Evolutionary conservation across 2,797 vertebrate species (phyloP), one percentile per base, ranked within the genome.

Genomic region (Poecilia wingei): DNA sequence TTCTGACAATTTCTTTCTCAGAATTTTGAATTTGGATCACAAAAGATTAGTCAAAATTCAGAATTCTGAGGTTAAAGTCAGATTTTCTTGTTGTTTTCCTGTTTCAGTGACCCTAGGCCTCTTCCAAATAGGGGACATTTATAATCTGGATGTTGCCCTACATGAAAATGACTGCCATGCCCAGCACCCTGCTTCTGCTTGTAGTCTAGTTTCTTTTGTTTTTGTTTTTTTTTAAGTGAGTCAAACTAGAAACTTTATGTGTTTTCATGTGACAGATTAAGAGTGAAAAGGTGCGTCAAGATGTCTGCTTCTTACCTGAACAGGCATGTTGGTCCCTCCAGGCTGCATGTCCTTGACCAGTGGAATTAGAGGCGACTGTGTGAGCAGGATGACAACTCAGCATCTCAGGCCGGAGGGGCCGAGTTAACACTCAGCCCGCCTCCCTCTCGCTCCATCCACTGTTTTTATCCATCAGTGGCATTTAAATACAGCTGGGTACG

Each of bases 311-410:
- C 79, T 78, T 86, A 84, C 86, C 89, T 86, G 77, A 61, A 72
- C 71, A 76, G 72, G 57, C 51, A 75, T 71, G 81, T 80, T 72
- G 79, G 79, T 88, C 81, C 81, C 86, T 84, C 77, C 84, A 28
- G 86, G 84, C 78, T 69, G 83, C 77, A 59, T 61, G 90, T 89
- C 90, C 88, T 94, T 94, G 88, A 86, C 85, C 84, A 59, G 46
- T 74, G 69, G 57, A 85, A 84, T 81, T 75, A 74, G 41, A 73
- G 68, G 41, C 28, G 77, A 45, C 79, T 69, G 82, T 87, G 89
- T 91, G 89, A 89, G 76, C 74, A 51, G 90, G 88, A 80, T 92
- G 88, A 90, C 86, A 89, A 90, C 45, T 76, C 72, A 73, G 80
- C 69, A 70, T 85, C 79, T 83, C 53, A 76, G 12, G 77, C 89